A percentile compares a stretch with the other conserved stretches of the same genome.
Conservation (phyloP, 2,113 vertebrate species). For the Mohoua ochrocephala region DNA sequence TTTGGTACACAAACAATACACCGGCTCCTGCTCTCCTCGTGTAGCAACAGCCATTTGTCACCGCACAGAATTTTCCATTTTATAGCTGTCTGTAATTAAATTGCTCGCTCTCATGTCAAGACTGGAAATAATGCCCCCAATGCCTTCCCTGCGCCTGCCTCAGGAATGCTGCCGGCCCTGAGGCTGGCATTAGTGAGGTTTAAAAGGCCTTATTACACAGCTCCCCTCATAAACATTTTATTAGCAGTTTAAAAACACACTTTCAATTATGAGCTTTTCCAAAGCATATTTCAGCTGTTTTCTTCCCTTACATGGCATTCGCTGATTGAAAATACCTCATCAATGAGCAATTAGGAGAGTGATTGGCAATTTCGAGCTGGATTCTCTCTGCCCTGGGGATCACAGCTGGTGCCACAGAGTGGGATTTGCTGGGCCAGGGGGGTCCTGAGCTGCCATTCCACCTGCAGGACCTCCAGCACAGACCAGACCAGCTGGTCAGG, state of each 20-base stretch:
- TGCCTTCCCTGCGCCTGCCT: neutral
- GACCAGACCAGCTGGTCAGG: neutral
- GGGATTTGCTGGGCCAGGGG: neutral
- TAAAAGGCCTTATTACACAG: neutral
- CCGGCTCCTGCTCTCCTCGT: neutral
- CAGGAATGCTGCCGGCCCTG: neutral
- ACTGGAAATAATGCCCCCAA: neutral
- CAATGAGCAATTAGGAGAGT: neutral
- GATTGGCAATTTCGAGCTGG: neutral
- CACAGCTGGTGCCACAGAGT: neutral
- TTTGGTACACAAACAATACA: neutral
- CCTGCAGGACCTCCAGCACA: neutral
- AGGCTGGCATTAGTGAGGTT: neutral
- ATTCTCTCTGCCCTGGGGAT: neutral
- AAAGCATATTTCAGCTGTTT: neutral
- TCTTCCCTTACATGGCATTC: neutral
- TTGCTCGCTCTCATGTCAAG: neutral
- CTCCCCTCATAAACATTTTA: neutral
- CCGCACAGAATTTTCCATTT: neutral
- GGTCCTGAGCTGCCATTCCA: neutral
- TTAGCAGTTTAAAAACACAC: neutral
- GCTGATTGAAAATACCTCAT: constrained; percentile 5
- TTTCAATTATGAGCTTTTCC: constrained; percentile 4
- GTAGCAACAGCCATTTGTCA: neutral
- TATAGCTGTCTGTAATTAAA: constrained; percentile 15